These are phyloP conservation scores for Apolygus lucorum DNA, from an alignment of 1,140 invertebrate genomes.

Conservation along the genomic window DNA sequence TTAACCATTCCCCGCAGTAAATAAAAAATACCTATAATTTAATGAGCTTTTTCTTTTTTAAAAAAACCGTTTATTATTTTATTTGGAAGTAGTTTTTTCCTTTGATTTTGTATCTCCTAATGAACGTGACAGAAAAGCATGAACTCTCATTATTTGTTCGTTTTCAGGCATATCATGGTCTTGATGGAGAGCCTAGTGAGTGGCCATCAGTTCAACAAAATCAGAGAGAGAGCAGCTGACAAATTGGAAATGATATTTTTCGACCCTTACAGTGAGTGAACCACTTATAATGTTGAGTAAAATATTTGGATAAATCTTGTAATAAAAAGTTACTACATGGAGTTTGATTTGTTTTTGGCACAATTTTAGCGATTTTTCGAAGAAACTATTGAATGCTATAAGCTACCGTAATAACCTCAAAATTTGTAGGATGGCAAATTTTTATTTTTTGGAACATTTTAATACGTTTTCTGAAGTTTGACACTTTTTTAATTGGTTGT, in stretches of 20 bases:
- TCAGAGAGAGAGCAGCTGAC: constrained; percentile 61
- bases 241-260: constrained; percentile 64
- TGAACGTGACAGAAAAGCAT: neutral
- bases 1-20: too few species aligned
- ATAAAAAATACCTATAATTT: constrained; percentile 6
- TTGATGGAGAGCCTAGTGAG: constrained; percentile 64
- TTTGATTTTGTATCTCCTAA: neutral
- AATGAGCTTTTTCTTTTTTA: neutral
- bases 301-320: too few species aligned
- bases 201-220: constrained; percentile 55
- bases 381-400: too few species aligned
- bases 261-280: constrained; percentile 72
- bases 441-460: too few species aligned
- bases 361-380: too few species aligned
- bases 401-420: too few species aligned
- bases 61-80: constrained; percentile 7
- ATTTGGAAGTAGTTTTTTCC: neutral
- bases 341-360: too few species aligned
- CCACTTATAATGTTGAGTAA: too few species aligned
- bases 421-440: too few species aligned
- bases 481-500: too few species aligned
- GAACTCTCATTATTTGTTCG: neutral
- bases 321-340: too few species aligned
- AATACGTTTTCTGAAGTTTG: too few species aligned
- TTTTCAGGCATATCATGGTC: constrained; percentile 60